phyloP scores from a whole-genome alignment of 1,140 invertebrate species.

The Drosophila seguyi region DNA sequence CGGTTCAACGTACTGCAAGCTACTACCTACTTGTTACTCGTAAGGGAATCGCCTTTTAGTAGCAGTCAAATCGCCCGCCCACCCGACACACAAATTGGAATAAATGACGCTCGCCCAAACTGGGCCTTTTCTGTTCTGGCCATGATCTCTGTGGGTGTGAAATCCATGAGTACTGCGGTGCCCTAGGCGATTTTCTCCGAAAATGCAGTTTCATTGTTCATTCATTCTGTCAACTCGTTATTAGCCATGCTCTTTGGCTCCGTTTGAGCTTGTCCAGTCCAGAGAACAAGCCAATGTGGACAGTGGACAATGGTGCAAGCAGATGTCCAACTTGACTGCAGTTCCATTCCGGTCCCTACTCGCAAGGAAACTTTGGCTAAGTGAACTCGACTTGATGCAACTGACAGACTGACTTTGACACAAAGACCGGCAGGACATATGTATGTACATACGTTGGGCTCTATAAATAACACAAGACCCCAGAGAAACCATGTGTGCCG shows the following conservation, averaged over 20 bases:
- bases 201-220: slow-evolving; percentile 38
- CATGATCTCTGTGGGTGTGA: slow-evolving; percentile 18
- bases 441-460: slow-evolving; percentile 12
- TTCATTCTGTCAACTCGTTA: slow-evolving; percentile 26
- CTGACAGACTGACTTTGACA: slow-evolving; percentile 73
- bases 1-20: slow-evolving; percentile 62
- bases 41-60: slow-evolving; percentile 48
- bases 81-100: slow-evolving; percentile 30
- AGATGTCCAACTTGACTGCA: slow-evolving; percentile 52
- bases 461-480: slow-evolving; percentile 66
- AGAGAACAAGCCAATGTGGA: slow-evolving; percentile 4
- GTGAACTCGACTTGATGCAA: slow-evolving; percentile 43
- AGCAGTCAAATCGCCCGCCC: slow-evolving; percentile 22
- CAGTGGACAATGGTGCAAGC: slow-evolving; percentile 38
- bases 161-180: slow-evolving; percentile 1
- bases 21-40: slow-evolving; percentile 9
- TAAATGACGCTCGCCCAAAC: slow-evolving; percentile 11
- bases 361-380: slow-evolving; percentile 32
- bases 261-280: slow-evolving; percentile 6
- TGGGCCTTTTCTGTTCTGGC: not conserved
- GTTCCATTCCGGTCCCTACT: slow-evolving; percentile 42
- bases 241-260: slow-evolving; percentile 68
- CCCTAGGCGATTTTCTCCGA: slow-evolving; percentile 10
- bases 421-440: slow-evolving; percentile 26
- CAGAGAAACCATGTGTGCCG: slow-evolving; percentile 14